Evolutionary conservation across 2,113 vertebrate genomes (phyloP).

Genomic region (Diphyllodes magnificus): DNA sequence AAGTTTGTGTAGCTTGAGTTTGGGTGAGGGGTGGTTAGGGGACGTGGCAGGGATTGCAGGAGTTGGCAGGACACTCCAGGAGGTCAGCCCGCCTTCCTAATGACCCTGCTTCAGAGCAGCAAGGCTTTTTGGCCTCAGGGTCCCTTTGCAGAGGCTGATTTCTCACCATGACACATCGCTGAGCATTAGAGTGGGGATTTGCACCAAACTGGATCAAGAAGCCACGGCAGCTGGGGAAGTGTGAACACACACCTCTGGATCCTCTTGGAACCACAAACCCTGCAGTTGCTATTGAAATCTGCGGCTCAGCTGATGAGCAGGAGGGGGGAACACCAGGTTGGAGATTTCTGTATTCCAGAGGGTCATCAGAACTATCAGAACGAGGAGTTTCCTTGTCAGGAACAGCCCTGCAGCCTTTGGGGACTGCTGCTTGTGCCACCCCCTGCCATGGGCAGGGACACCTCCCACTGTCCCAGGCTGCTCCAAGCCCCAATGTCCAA

Average conservation of each 20-base stretch:
- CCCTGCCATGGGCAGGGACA: neutral
- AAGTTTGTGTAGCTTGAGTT: neutral
- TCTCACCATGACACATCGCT: neutral
- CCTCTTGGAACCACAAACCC: neutral
- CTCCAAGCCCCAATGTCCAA: fast-evolving
- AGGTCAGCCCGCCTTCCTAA: neutral
- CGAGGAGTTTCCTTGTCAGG: neutral
- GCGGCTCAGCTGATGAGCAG: neutral
- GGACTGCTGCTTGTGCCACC: neutral
- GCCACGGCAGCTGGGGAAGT: neutral
- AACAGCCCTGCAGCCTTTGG: neutral
- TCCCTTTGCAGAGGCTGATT: neutral
- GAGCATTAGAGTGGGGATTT: neutral
- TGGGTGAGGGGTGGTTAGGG: neutral
- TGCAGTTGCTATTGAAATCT: neutral
- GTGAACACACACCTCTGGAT: neutral
- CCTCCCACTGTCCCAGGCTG: neutral
- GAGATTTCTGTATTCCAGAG: neutral
- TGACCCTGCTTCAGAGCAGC: neutral
- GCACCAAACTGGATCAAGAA: neutral
- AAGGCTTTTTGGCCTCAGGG: neutral
- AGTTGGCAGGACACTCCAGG: neutral
- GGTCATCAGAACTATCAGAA: neutral
- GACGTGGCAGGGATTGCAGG: neutral
- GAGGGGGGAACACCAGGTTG: fast-evolving